Base-by-base conservation (phyloP, 1,140 invertebrate genomes). In the Drosophila asahinai region DNA sequence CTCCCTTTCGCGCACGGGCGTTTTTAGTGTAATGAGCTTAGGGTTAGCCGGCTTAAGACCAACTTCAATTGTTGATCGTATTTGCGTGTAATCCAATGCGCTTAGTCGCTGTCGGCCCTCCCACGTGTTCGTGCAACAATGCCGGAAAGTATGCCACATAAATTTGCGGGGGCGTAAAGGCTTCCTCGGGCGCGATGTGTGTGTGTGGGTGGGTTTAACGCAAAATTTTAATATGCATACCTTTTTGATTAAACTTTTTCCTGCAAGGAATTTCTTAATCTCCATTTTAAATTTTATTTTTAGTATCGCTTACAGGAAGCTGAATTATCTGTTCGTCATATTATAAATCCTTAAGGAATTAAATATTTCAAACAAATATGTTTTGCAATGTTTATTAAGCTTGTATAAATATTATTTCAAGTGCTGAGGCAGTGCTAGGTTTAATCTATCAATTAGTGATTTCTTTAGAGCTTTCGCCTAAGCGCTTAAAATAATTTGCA, bases 41-140 rank as follows among this genome's bases (percentile, higher is more conserved):
- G 64, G 62, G 38, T 48, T 58, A 47, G 61, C 30, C 33, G 59
- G 61, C 83, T 89, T 83, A 86, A 43, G 67, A 67, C 43, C 45
- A 73, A 63, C 77, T 82, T 83, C 77, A 80, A 80, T 87, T 86
- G 83, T 75, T 73, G 61, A 58, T 70, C 65, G 75, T 12, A 59
- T 75, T 63, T 55, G 71, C 25, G 57, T 62, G 76, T 87, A 89
- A 87, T 89, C 83, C 83, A 63, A 73, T 71, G 83, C 61, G 83
- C 84, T 86, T 86, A 83, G 68, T 71, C 61, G 75, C 64, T 65
- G 76, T 64, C 77, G 83, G 45, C 48, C 57, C 74, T 63, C 42
- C 54, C 75, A 78, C 58, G 68, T 45, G 55, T 22, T 42, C 58
- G 27, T 40, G 45, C 9, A 64, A 60, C 49, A 68, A 77, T 61